phyloP scores from a whole-genome alignment of 2,888 invertebrate genomes.

The Cosmia pyralina region DNA sequence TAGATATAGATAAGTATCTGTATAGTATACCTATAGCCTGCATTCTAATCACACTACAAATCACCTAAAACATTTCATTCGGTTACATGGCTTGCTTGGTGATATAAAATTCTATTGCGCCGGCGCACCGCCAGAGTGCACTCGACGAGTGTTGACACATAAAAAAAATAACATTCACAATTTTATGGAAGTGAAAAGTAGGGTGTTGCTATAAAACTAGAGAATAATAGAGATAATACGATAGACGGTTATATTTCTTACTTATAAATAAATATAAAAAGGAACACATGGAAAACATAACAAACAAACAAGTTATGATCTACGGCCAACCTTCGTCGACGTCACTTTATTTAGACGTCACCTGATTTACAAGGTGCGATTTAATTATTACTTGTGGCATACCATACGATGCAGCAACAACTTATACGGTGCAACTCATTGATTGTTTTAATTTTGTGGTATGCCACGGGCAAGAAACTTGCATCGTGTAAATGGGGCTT shows the following conservation, averaged over 20 bases:
- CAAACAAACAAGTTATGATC: constrained; percentile 31
- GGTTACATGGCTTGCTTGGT: constrained; percentile 33
- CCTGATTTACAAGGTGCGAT: not conserved
- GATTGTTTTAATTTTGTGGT: not conserved
- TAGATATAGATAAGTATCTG: constrained; percentile 15
- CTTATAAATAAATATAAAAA: constrained; percentile 27
- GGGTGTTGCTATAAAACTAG: constrained; percentile 49
- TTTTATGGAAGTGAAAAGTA: constrained; percentile 46
- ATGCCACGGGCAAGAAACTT: not conserved
- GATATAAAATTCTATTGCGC: constrained; percentile 40
- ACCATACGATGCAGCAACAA: not conserved
- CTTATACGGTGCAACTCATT: too few relatives aligned
- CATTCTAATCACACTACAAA: constrained; percentile 33
- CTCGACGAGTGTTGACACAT: constrained; percentile 35
- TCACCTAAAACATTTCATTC: constrained; percentile 48
- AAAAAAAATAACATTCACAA: constrained; percentile 48
- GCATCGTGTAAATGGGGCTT: not conserved
- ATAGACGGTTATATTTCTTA: constrained; percentile 20
- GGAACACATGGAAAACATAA: constrained; percentile 50
- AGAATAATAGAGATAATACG: constrained; percentile 22
- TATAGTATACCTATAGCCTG: constrained; percentile 10
- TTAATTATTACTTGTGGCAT: not conserved
- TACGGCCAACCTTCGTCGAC: constrained; percentile 36
- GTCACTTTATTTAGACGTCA: not conserved
- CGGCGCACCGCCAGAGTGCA: constrained; percentile 40